Conservation (phyloP, 2,888 invertebrate genomes). For the Abrostola tripartita region DNA sequence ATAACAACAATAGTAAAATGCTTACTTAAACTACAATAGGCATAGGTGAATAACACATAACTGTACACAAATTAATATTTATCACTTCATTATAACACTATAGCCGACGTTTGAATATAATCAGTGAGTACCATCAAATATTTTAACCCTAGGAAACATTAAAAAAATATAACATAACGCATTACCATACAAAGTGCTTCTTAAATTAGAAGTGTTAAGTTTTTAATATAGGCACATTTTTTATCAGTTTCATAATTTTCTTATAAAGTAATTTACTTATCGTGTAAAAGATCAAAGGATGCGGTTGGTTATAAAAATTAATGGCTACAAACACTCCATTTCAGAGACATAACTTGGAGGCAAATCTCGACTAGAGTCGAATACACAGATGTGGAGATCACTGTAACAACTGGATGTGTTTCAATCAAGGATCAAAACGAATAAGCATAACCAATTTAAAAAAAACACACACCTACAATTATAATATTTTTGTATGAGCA, state of each 20-base stretch:
- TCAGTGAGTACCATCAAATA: conserved; percentile 39
- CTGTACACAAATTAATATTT: conserved; percentile 30
- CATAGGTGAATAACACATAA: conserved; percentile 39
- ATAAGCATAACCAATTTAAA: too few relatives aligned
- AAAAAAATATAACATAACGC: conserved; percentile 25
- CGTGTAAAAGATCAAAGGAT: conserved; percentile 70
- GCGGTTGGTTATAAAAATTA: conserved; percentile 78
- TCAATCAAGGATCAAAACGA: neutral
- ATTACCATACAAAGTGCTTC: conserved; percentile 56
- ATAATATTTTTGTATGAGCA: too few relatives aligned
- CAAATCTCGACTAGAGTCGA: conserved; percentile 66
- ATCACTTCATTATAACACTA: conserved; percentile 46
- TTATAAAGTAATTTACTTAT: conserved; percentile 57
- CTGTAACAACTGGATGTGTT: conserved; percentile 14
- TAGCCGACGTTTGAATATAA: conserved; percentile 43
- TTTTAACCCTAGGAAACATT: conserved; percentile 25
- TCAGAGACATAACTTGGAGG: conserved; percentile 71
- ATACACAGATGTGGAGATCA: conserved; percentile 27
- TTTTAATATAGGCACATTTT: conserved; percentile 49
- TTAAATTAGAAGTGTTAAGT: conserved; percentile 58
- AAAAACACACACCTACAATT: too few relatives aligned
- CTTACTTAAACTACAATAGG: conserved; percentile 18
- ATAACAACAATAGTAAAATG: conserved; percentile 16
- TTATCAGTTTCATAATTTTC: conserved; percentile 53
- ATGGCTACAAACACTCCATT: conserved; percentile 81